These are phyloP conservation scores for Myrmophylax atrothorax DNA, from an alignment of 2,113 vertebrate genomes.

Conservation along the genomic window DNA sequence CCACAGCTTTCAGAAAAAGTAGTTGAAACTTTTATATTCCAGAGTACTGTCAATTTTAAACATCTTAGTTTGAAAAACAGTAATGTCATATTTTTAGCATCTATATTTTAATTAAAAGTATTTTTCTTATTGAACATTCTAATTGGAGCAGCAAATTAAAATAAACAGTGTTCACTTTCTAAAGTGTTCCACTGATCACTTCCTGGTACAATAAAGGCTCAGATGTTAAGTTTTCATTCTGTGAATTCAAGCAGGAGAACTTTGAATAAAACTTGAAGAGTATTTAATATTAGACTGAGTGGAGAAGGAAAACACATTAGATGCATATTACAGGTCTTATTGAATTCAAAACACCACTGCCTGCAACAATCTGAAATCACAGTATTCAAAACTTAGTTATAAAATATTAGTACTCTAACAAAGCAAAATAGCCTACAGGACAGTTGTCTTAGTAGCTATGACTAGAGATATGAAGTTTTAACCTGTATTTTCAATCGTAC, in stretches of 20 bases:
- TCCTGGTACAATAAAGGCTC: background rate
- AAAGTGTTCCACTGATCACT: background rate
- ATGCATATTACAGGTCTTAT: background rate
- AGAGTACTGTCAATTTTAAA: background rate
- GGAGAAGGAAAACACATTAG: background rate
- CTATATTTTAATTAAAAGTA: conserved; percentile 11
- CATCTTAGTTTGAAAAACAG: background rate
- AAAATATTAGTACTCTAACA: background rate
- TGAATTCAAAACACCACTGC: background rate
- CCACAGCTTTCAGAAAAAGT: background rate
- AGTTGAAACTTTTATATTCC: background rate
- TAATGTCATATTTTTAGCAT: background rate
- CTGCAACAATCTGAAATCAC: background rate
- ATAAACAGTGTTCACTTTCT: background rate
- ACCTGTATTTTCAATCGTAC: background rate
- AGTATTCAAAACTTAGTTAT: background rate
- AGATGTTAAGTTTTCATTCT: background rate
- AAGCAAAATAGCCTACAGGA: background rate
- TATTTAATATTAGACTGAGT: background rate
- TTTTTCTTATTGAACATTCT: conserved; percentile 34
- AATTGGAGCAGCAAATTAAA: conserved; percentile 39
- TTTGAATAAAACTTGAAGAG: background rate
- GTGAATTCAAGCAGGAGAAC: background rate
- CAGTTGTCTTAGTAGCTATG: background rate
- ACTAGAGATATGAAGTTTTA: background rate